Percentiles rank a stretch among this genome's conserved stretches.
Conservation (phyloP, 1,140 invertebrate species). For the Paraescarpia echinospica region DNA sequence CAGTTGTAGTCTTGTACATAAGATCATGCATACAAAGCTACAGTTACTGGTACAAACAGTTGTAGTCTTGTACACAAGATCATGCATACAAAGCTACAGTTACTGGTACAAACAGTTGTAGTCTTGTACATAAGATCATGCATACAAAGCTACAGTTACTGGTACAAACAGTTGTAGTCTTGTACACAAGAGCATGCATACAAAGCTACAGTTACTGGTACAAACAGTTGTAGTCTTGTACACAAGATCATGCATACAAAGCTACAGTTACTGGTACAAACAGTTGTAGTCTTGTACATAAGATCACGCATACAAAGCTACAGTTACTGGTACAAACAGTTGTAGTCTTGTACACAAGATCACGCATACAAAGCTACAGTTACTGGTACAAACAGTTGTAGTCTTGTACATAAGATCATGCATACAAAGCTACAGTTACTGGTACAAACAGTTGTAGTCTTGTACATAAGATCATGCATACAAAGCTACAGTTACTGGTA, state of each 20-base stretch:
- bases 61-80: neutral
- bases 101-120: neutral
- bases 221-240: neutral
- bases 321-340: neutral
- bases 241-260: neutral
- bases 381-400: neutral
- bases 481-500: neutral
- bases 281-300: neutral
- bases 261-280: neutral
- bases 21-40: neutral
- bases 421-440: conserved; percentile 66
- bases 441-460: conserved; percentile 75
- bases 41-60: neutral
- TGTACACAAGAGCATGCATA: neutral
- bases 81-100: neutral
- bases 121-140: neutral
- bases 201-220: neutral
- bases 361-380: neutral
- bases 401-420: neutral
- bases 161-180: neutral
- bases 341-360: neutral
- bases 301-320: neutral
- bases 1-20: neutral
- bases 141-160: neutral
- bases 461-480: conserved; percentile 54